These are phyloP conservation scores for Rapana venosa DNA, from an alignment of 2,888 invertebrate species.

Conservation along the genomic window DNA sequence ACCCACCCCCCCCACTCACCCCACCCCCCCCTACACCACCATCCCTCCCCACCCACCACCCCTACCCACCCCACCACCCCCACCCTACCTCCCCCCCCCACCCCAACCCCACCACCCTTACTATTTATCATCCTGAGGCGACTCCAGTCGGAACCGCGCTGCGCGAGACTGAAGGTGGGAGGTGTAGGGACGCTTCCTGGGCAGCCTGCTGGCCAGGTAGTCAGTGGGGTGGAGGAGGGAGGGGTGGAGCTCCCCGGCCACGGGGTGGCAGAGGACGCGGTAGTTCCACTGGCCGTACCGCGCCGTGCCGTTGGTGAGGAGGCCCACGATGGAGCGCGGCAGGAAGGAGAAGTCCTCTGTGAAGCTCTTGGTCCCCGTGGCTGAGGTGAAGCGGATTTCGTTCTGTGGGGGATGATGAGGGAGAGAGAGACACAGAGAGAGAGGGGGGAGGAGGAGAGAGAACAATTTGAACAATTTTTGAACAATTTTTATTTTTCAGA, in stretches of 20 bases:
- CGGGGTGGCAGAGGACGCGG: conserved; percentile 63
- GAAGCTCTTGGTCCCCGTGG: conserved; percentile 60
- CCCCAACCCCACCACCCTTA: too few relatives aligned
- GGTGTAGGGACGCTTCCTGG: background rate
- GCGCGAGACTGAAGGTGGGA: background rate
- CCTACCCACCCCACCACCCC: too few relatives aligned
- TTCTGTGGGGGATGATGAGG: conserved; percentile 50
- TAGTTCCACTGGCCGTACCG: conserved; percentile 62
- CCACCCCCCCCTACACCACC: too few relatives aligned
- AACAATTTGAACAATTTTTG: too few relatives aligned
- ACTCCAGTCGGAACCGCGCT: background rate
- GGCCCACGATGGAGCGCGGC: conserved; percentile 60
- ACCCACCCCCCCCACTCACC: too few relatives aligned
- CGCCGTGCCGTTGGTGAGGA: conserved; percentile 45
- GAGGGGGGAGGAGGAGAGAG: too few relatives aligned
- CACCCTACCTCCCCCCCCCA: too few relatives aligned
- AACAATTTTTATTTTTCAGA: too few relatives aligned
- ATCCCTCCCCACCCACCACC: too few relatives aligned
- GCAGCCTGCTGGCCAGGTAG: conserved; percentile 58
- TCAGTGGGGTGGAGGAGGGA: conserved; percentile 56
- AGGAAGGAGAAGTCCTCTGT: conserved; percentile 64
- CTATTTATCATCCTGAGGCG: background rate
- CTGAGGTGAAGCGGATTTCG: conserved; percentile 61
- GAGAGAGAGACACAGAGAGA: too few relatives aligned
- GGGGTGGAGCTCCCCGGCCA: conserved; percentile 55